Conservation (phyloP, 2,888 invertebrate genomes). For the Dendrolimus pini region DNA sequence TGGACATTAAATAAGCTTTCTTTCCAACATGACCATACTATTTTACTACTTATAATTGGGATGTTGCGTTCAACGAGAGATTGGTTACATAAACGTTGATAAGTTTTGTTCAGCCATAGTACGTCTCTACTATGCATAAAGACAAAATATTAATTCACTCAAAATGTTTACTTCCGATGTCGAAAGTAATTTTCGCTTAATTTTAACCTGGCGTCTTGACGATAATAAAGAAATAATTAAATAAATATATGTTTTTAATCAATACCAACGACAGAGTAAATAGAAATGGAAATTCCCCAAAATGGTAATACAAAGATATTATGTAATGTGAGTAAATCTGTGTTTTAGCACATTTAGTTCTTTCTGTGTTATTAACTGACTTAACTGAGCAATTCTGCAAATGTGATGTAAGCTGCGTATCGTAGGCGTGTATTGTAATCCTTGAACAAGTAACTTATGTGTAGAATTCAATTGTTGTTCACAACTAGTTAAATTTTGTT, state of each 20-base stretch:
- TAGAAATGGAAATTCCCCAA: background rate
- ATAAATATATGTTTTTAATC: background rate
- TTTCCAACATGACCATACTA: background rate
- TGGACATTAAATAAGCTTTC: background rate
- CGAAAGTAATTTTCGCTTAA: background rate
- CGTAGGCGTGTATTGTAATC: background rate
- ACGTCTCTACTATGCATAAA: background rate
- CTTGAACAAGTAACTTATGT: background rate
- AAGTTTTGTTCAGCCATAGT: background rate
- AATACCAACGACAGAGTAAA: background rate
- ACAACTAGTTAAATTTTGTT: conserved; percentile 3
- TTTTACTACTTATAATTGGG: background rate
- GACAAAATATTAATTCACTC: background rate
- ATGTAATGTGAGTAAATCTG: background rate
- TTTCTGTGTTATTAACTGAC: background rate
- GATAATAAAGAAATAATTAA: background rate
- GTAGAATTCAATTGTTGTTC: background rate
- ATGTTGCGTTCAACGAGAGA: background rate
- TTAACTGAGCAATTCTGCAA: background rate
- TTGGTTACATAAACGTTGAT: background rate
- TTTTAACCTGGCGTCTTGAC: background rate
- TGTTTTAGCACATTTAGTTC: background rate
- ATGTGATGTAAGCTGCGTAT: background rate
- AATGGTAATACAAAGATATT: background rate
- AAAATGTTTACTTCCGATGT: background rate